Base-by-base conservation (phyloP, 1,140 invertebrate genomes). In the Bombus breviceps region DNA sequence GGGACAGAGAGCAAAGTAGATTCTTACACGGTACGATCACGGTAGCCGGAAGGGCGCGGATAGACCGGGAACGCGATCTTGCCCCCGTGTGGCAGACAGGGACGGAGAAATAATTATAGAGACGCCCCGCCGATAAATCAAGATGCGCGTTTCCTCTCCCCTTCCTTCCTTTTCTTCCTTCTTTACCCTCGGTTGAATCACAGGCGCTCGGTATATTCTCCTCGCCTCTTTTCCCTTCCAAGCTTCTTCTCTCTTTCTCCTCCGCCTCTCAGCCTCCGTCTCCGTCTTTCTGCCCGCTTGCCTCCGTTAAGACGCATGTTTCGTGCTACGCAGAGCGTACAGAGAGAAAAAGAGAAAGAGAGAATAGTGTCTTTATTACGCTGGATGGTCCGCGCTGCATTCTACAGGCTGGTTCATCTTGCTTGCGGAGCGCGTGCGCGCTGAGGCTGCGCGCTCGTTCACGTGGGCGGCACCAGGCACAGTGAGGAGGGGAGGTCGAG, bases 61-160 rank as follows among this genome's bases (percentile, higher is more conserved):
- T 85, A 81, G 86, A 83, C 82, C 66, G 81, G 62, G 85, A 71
- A 72, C 75, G 73, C 39, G 78, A 77, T 47, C 79, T 81, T 74
- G 81, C 86, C 81, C 79, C 86, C 84, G 86, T 84, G 87, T 86
- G 86, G 77, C 82, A 91, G 88, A 92, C 93, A 92, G 91, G 90
- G 91, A 92, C 88, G 87, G 88, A 93, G 91, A 94, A 95, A 95
- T 95, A 95, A 94, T 95, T 95, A 94, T 92, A 94, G 93, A 93
- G 94, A 94, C 93, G 93, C 93, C 92, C 90, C 92, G 93, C 94
- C 94, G 93, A 95, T 95, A 94, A 94, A 95, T 95, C 94, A 94
- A 95, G 92, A 77, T 83, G 57, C 69, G 73, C 73, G 47, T 75
- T 34, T 72, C 74, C 69, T 83, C 57, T 84, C 41, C 73, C 32